phyloP scores from a whole-genome alignment of 2,797 vertebrate genomes.

The Parotocinclus haroldoi region DNA sequence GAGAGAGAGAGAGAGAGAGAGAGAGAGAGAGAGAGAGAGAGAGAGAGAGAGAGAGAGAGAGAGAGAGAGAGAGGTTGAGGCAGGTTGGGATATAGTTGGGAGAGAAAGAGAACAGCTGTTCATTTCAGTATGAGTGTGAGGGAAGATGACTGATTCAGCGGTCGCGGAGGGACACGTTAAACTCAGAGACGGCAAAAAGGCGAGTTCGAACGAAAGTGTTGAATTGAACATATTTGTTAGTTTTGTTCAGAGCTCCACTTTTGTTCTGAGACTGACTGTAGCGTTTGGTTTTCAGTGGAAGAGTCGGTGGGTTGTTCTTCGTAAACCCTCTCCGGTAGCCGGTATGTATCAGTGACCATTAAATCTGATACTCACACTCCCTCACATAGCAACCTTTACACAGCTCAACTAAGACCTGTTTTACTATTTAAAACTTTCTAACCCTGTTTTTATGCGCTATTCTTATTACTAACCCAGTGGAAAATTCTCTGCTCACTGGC shows the following conservation, averaged over 20 bases:
- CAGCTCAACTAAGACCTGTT: neutral
- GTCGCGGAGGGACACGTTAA: conserved; percentile 96
- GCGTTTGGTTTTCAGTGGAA: conserved; percentile 79
- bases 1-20: too few species aligned
- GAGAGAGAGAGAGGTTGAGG: too few species aligned
- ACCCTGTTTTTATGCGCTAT: too few species aligned
- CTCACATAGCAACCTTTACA: neutral
- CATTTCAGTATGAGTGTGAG: conserved; percentile 84
- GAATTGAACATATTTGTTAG: conserved; percentile 3
- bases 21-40: too few species aligned
- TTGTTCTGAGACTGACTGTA: neutral
- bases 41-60: too few species aligned
- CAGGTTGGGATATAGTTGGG: too few species aligned
- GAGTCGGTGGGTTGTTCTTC: conserved; percentile 88
- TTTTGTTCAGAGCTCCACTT: neutral
- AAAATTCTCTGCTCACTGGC: too few species aligned
- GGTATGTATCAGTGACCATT: conserved; percentile 65
- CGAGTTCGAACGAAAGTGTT: conserved; percentile 41
- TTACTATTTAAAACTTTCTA: too few species aligned
- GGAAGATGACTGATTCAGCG: conserved; percentile 97
- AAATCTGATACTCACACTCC: conserved; percentile 5
- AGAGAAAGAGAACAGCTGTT: conserved; percentile 74
- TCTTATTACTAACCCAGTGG: too few species aligned
- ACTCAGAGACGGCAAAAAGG: conserved; percentile 95
- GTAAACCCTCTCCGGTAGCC: conserved; percentile 96